phyloP scores from a whole-genome alignment of 2,113 vertebrate species.

The Girardinichthys multiradiatus region DNA sequence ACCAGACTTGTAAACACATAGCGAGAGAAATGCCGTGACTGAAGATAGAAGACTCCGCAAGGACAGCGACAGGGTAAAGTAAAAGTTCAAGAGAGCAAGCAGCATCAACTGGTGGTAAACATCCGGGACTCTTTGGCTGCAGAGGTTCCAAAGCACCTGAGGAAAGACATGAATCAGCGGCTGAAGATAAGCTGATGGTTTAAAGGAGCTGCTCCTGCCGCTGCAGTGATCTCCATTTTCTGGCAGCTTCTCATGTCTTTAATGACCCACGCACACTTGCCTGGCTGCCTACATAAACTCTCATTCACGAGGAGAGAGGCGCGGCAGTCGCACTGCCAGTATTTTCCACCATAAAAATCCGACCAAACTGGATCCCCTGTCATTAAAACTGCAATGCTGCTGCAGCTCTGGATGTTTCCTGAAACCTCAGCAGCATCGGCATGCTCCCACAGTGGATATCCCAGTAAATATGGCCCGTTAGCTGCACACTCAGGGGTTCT shows the following conservation, averaged over 20 bases:
- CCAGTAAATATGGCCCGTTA: background rate
- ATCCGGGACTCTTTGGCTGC: background rate
- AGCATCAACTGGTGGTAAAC: too few relatives aligned
- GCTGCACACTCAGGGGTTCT: too few relatives aligned
- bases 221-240: too few relatives aligned
- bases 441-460: background rate
- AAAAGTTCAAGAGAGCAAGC: too few relatives aligned
- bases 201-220: background rate
- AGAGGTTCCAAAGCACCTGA: background rate
- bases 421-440: constrained; percentile 1
- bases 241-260: constrained; percentile 29
- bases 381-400: constrained; percentile 33
- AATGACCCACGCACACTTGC: constrained; percentile 50
- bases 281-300: constrained; percentile 63
- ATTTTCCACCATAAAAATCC: constrained; percentile 63
- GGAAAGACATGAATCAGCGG: background rate
- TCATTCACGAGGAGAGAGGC: constrained; percentile 61
- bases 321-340: constrained; percentile 51
- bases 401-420: constrained; percentile 44
- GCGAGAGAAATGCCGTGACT: too few relatives aligned
- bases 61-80: too few relatives aligned
- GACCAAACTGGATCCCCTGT: constrained; percentile 58
- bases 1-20: background rate
- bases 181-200: constrained; percentile 10
- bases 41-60: too few relatives aligned